Percentiles rank a stretch among this genome's conserved stretches.
Evolutionary conservation across 2,888 invertebrate species (phyloP).

Genomic region (Caenorhabditis angaria): DNA sequence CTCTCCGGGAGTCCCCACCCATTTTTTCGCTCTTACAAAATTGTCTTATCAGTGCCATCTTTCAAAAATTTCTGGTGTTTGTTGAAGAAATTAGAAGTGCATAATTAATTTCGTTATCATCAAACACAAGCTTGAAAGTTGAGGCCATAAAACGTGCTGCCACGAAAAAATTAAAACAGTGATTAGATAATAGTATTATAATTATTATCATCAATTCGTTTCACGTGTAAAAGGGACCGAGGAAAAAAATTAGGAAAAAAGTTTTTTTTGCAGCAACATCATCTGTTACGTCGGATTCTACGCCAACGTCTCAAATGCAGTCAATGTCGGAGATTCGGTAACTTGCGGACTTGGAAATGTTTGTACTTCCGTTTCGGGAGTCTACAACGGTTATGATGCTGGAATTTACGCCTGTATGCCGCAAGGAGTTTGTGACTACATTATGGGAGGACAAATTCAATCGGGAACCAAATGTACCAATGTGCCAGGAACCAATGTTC

Average conservation of each 20-base stretch:
- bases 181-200: too few species aligned
- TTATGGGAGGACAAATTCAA: constrained; percentile 16
- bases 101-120: background rate
- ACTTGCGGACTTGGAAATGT: constrained; percentile 35
- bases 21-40: too few species aligned
- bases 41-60: too few species aligned
- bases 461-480: constrained; percentile 22
- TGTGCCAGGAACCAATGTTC: constrained; percentile 27
- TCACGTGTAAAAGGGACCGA: too few species aligned
- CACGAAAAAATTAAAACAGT: background rate
- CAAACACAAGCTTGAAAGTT: background rate
- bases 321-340: constrained; percentile 38
- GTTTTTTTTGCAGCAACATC: constrained; percentile 33
- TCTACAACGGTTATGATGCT: constrained; percentile 23
- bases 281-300: constrained; percentile 54
- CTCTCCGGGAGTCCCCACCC: too few species aligned
- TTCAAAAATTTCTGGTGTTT: too few species aligned
- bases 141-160: background rate
- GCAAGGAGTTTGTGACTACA: constrained; percentile 26
- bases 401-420: constrained; percentile 48
- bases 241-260: too few species aligned
- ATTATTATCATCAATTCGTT: too few species aligned
- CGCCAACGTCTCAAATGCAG: constrained; percentile 33
- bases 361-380: constrained; percentile 40
- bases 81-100: too few species aligned